phyloP scores from a whole-genome alignment of 2,888 invertebrate species.

The Mystacides longicornis region DNA sequence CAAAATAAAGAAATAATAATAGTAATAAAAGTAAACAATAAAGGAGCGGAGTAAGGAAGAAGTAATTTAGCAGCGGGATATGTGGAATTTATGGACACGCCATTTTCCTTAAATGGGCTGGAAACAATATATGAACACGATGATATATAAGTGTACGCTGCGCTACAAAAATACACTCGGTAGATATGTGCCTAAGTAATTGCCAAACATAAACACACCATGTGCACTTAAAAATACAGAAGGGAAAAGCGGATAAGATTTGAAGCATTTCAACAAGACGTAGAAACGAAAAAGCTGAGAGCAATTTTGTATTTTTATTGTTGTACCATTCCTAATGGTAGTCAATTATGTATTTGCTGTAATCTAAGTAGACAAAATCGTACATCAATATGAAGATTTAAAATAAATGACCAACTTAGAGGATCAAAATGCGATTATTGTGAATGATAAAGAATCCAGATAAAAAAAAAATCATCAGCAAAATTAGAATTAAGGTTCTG shows the following conservation, averaged over 20 bases:
- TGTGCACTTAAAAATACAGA: neutral
- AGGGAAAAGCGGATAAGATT: neutral
- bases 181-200: neutral
- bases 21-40: constrained; percentile 10
- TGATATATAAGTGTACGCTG: neutral
- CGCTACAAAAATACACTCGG: neutral
- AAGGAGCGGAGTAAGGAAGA: constrained; percentile 12
- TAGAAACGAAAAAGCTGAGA: too few species aligned
- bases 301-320: too few species aligned
- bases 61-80: constrained; percentile 19
- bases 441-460: too few species aligned
- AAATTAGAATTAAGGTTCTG: too few species aligned
- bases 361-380: too few species aligned
- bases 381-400: too few species aligned
- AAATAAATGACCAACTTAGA: too few species aligned
- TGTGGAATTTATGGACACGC: constrained; percentile 14
- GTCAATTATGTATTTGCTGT: too few species aligned
- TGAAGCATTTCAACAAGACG: too few species aligned
- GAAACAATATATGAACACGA: neutral
- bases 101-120: constrained; percentile 5
- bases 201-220: neutral
- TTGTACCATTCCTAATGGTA: too few species aligned
- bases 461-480: too few species aligned
- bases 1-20: neutral
- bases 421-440: too few species aligned